A percentile compares a stretch with the other conserved stretches of the same genome.
These are phyloP conservation scores for Glomeris marginata DNA, from an alignment of 2,888 invertebrate genomes.

Conservation along the genomic window DNA sequence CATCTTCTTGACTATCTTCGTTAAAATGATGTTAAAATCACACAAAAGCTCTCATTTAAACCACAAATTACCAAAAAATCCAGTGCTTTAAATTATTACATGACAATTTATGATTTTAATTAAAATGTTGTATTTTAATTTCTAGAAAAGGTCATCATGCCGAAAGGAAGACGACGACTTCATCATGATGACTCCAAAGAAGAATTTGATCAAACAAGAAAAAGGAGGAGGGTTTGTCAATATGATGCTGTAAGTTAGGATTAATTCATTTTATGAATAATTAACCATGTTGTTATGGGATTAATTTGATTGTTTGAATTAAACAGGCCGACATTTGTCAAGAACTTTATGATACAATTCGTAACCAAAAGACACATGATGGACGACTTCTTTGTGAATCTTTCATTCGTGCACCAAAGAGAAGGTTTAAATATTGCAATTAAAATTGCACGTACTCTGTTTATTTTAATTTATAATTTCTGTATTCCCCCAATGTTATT, in stretches of 20 bases:
- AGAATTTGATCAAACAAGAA: background rate
- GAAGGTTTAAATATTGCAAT: constrained; percentile 52
- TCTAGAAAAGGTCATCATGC: background rate
- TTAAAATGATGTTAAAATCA: too few species aligned
- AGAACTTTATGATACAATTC: constrained; percentile 78
- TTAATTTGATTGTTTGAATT: background rate
- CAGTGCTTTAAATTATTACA: too few species aligned
- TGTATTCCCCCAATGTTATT: background rate
- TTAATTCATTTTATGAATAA: background rate
- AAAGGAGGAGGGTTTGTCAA: constrained; percentile 1
- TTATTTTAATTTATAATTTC: too few species aligned
- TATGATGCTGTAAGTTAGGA: background rate
- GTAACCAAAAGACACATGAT: constrained; percentile 83
- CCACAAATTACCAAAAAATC: too few species aligned
- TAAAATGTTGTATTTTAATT: background rate
- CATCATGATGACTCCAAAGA: background rate
- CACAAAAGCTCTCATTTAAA: too few species aligned
- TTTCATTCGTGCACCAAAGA: constrained; percentile 86
- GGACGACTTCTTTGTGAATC: constrained; percentile 79
- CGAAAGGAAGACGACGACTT: background rate
- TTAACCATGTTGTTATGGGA: background rate
- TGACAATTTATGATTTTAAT: too few species aligned
- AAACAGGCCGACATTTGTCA: constrained; percentile 41
- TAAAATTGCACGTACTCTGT: background rate
- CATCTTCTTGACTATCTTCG: too few species aligned